phyloP scores from a whole-genome alignment of 2,888 invertebrate species.

The Punctoribates punctum region DNA sequence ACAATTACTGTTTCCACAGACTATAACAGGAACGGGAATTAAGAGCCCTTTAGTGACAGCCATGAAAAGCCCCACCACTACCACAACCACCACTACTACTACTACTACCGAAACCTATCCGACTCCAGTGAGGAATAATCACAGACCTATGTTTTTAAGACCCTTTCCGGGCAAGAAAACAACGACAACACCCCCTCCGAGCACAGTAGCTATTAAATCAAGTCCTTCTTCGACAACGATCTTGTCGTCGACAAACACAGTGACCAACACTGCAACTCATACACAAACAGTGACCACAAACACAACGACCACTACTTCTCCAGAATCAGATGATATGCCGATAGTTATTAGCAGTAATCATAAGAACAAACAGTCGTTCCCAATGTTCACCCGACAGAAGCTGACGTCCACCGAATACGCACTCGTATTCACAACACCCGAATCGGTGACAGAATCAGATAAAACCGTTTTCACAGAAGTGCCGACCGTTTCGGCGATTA shows the following conservation, averaged over 20 bases:
- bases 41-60: constrained; percentile 19
- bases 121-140: constrained; percentile 38
- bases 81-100: neutral
- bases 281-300: constrained; percentile 2
- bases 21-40: neutral
- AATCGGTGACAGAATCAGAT: neutral
- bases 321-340: constrained; percentile 13
- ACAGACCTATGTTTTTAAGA: constrained; percentile 38
- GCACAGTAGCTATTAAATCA: neutral
- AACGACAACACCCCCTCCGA: constrained; percentile 2
- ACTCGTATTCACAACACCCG: constrained; percentile 1
- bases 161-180: constrained; percentile 24
- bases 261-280: neutral
- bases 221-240: neutral
- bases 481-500: neutral
- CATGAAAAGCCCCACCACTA: neutral
- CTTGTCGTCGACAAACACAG: neutral
- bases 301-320: neutral
- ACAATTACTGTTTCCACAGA: constrained; percentile 21
- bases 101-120: neutral
- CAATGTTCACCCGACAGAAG: constrained; percentile 19
- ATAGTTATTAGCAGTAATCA: constrained; percentile 10
- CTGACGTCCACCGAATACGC: constrained; percentile 1
- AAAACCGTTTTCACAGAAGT: constrained; percentile 8
- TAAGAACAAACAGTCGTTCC: neutral